These are phyloP conservation scores for Cheumatopsyche charites DNA, from an alignment of 1,140 invertebrate species.

Conservation along the genomic window DNA sequence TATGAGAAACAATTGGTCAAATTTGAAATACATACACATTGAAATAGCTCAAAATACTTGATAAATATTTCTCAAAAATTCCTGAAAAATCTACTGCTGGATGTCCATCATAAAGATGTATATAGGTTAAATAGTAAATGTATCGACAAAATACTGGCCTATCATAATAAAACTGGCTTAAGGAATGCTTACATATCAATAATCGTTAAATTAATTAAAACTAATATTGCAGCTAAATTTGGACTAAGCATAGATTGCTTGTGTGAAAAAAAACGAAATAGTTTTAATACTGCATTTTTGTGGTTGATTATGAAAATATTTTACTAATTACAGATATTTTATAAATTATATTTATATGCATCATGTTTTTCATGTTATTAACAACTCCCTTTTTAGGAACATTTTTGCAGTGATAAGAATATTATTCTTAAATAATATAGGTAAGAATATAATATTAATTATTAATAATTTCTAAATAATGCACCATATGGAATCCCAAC, in stretches of 20 bases:
- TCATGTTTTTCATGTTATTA: not conserved
- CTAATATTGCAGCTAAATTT: constrained; percentile 42
- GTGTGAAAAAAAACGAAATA: not conserved
- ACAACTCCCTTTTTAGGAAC: constrained; percentile 9
- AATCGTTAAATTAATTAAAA: not conserved
- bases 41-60: no score
- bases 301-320: no score
- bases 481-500: constrained; percentile 48
- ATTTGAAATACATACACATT: constrained; percentile 3
- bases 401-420: constrained; percentile 5
- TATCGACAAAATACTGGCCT: constrained; percentile 34
- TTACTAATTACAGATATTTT: no score
- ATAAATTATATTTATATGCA: no score
- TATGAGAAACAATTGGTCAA: constrained; percentile 22
- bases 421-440: not conserved
- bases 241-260: constrained; percentile 48
- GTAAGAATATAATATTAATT: constrained; percentile 9
- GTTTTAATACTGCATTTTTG: no score
- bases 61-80: no score
- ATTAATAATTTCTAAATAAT: constrained; percentile 40
- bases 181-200: constrained; percentile 30
- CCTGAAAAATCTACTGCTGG: no score
- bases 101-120: no score
- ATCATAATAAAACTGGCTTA: constrained; percentile 29
- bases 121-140: no score